Base-by-base conservation (phyloP, 2,888 invertebrate genomes). In the Heliconius cydno region DNA sequence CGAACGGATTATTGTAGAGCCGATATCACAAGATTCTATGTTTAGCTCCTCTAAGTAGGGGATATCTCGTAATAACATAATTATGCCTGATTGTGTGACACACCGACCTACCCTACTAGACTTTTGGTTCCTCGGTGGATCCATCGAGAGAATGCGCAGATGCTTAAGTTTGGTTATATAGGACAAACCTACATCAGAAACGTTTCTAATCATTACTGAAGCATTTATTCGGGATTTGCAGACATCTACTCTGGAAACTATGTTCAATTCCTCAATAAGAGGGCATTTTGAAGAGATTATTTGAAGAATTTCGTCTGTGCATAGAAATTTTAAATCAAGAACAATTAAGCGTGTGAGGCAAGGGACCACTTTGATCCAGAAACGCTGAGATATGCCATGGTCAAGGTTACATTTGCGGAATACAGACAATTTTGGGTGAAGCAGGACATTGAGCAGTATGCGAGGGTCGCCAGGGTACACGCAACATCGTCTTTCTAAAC, bases 1-100 rank as follows among this genome's bases (percentile, higher is more conserved):
- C 6, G 92, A 89, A n/a, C 91, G 87, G 34, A 94, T 92, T 57
- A 95, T 88, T 7, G 94, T 95, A 0, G 95, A 92, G 38, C 95
- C 95, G 75, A 95, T 92, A 85, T 95, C 95, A 85, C 95, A 95
- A 65, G 95, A 95, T 85, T 95, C 95, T 75, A 95, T 94, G 76
- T 90, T 86, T 57, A 95, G 85, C 76, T 95, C 95, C 86, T 95
- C 94, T 82, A 95, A 87, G 82, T 89, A 88, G 6, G 94, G 95
- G 63, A 95, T 90, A 80, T 90, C 88, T 52, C 89, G 89, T 77
- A 95, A 88, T 46, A 95, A 84, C 89, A 89, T 90, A 73, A 94
- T 91, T 68, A 95, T 93, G 12, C 95, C 95, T 9, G 90, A 85
- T 87, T 94, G 95, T 3, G 95, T 92, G 28, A 95, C 93, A 81